Conservation (phyloP, 2,888 invertebrate genomes). For the Drosophila borealis region DNA sequence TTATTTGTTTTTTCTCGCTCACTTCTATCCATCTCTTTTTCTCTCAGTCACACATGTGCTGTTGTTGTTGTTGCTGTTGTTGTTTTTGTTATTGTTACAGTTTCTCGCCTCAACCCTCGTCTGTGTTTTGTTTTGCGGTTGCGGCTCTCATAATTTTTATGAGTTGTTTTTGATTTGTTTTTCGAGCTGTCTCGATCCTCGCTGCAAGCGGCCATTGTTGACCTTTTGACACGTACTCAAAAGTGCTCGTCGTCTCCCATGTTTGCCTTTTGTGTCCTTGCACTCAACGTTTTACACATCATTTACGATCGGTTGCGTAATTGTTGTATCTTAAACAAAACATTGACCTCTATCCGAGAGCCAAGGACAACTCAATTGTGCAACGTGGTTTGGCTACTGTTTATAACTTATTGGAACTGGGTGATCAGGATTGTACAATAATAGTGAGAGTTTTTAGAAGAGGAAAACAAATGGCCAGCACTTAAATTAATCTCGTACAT, state of each 20-base stretch:
- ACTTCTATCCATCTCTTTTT: background rate
- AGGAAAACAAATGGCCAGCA: too few relatives aligned
- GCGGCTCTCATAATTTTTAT: conserved; percentile 76
- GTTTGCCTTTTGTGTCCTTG: conserved; percentile 37
- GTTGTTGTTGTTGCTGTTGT: conserved; percentile 6
- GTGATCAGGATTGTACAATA: background rate
- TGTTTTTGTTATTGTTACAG: conserved; percentile 44
- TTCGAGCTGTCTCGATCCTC: conserved; percentile 58
- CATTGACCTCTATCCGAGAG: conserved; percentile 12
- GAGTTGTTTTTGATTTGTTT: conserved; percentile 76
- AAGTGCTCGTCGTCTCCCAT: conserved; percentile 31
- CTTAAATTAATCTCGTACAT: background rate
- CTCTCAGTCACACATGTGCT: background rate
- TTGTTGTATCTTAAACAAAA: conserved; percentile 27
- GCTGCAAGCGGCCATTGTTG: conserved; percentile 73
- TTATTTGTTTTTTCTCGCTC: conserved; percentile 59
- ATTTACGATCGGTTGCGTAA: conserved; percentile 71
- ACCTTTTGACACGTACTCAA: conserved; percentile 65
- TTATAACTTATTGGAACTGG: background rate
- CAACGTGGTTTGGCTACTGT: conserved; percentile 17
- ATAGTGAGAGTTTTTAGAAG: background rate
- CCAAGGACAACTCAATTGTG: conserved; percentile 38
- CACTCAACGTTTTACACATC: conserved; percentile 40
- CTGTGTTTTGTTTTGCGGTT: conserved; percentile 59
- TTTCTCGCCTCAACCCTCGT: conserved; percentile 67